Conservation (phyloP, 2,113 vertebrate species). For the Pseudorectes ferrugineus region DNA sequence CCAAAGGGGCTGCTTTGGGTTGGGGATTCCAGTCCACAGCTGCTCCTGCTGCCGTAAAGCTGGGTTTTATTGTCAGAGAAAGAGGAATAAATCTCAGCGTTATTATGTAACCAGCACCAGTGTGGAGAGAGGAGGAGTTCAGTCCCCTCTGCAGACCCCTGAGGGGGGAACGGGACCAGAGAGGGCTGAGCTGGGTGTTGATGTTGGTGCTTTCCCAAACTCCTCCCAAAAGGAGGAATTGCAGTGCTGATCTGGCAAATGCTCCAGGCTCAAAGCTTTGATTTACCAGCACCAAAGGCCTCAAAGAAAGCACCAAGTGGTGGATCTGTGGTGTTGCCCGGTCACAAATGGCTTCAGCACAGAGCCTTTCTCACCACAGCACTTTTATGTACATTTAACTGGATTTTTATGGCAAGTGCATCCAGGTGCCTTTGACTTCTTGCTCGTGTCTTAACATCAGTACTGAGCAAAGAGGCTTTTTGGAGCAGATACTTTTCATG, state of each 20-base stretch:
- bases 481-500: accelerated
- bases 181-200: not conserved
- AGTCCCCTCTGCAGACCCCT: not conserved
- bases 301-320: not conserved
- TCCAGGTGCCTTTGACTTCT: not conserved
- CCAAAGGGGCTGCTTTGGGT: not conserved
- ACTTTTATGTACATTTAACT: accelerated
- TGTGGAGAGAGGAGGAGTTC: not conserved
- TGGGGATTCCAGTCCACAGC: not conserved
- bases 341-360: not conserved
- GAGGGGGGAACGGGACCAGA: accelerated
- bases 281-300: not conserved
- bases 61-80: not conserved
- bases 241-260: not conserved
- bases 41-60: not conserved
- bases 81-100: not conserved
- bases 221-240: not conserved
- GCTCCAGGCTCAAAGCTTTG: not conserved
- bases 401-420: not conserved
- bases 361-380: not conserved
- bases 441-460: accelerated
- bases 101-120: accelerated
- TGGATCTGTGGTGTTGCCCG: not conserved
- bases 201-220: not conserved
- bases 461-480: not conserved